phyloP scores from a whole-genome alignment of 2,113 vertebrate species.

The human region DNA sequence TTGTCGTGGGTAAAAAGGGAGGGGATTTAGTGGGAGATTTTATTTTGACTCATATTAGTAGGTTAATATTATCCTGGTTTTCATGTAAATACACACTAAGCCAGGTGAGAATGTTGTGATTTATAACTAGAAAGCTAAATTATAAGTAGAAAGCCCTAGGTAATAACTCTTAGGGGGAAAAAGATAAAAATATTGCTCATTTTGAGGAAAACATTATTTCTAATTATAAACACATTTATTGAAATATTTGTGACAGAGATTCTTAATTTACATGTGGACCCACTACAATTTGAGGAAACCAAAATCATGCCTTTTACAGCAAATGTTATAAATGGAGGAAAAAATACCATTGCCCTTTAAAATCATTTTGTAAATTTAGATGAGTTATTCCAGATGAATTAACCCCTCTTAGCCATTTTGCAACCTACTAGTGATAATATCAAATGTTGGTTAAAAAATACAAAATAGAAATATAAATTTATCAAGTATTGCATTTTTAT shows the following conservation, averaged over 20 bases:
- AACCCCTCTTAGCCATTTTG: not conserved
- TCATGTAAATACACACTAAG: constrained; percentile 20
- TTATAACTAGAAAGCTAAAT: constrained; percentile 54
- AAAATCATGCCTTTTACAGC: not conserved
- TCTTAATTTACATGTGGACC: constrained; percentile 16
- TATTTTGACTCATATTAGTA: constrained; percentile 40
- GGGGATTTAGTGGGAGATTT: constrained; percentile 37
- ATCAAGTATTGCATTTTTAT: not conserved
- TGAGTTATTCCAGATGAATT: constrained; percentile 22
- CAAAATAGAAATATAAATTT: not conserved
- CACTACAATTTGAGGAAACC: constrained; percentile 26
- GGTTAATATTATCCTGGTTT: constrained; percentile 25
- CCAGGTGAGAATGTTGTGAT: constrained; percentile 42
- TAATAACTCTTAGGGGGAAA: constrained; percentile 39
- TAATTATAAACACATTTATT: constrained; percentile 27
- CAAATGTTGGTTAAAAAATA: not conserved
- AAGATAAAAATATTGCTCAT: not conserved
- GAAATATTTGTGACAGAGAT: constrained; percentile 29
- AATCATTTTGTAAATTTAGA: constrained; percentile 28
- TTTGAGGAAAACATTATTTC: constrained; percentile 44
- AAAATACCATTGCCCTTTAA: not conserved
- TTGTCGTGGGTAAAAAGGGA: not conserved
- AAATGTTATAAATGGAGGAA: not conserved
- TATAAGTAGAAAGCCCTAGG: constrained; percentile 4
- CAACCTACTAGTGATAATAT: not conserved